Evolutionary conservation across 2,888 invertebrate species (phyloP).

Genomic region (Drosophila prolongata): DNA sequence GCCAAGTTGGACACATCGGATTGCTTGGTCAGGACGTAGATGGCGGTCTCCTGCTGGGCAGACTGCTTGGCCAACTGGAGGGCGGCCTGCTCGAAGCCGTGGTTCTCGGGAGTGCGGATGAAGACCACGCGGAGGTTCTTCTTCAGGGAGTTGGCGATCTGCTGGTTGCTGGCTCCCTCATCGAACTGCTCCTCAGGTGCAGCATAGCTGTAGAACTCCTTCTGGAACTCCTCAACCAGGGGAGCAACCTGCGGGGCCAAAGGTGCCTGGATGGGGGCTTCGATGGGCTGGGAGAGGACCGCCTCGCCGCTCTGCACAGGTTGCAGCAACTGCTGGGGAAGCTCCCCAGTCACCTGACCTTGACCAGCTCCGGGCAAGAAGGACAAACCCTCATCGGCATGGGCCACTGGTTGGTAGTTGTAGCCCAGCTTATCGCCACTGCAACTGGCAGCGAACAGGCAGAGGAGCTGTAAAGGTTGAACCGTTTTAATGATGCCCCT

Average conservation of each 20-base stretch:
- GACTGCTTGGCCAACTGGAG: slow-evolving; percentile 76
- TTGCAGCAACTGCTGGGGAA: slow-evolving; percentile 35
- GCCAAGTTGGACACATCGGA: slow-evolving; percentile 74
- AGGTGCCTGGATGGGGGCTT: slow-evolving; percentile 29
- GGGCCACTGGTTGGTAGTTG: slow-evolving; percentile 74
- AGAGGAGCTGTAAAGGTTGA: slow-evolving; percentile 53
- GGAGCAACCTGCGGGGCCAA: slow-evolving; percentile 59
- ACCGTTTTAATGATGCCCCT: background rate
- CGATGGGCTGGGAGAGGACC: slow-evolving; percentile 61
- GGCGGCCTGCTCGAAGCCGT: slow-evolving; percentile 75
- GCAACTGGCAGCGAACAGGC: slow-evolving; percentile 66
- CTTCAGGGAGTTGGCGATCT: slow-evolving; percentile 69
- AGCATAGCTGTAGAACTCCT: slow-evolving; percentile 81
- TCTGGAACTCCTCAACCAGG: slow-evolving; percentile 66
- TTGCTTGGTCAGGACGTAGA: slow-evolving; percentile 82
- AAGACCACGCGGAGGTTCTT: slow-evolving; percentile 82
- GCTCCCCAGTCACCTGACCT: slow-evolving; percentile 15
- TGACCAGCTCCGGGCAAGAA: slow-evolving; percentile 44
- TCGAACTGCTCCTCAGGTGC: slow-evolving; percentile 82
- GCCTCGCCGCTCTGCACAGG: slow-evolving; percentile 60
- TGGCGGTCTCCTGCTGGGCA: slow-evolving; percentile 80
- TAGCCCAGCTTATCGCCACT: slow-evolving; percentile 73
- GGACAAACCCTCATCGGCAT: slow-evolving; percentile 60
- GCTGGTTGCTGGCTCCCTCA: slow-evolving; percentile 64
- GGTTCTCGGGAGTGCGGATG: slow-evolving; percentile 81